phyloP scores from a whole-genome alignment of 2,797 vertebrate genomes.

The Pantherophis alleghaniensis region DNA sequence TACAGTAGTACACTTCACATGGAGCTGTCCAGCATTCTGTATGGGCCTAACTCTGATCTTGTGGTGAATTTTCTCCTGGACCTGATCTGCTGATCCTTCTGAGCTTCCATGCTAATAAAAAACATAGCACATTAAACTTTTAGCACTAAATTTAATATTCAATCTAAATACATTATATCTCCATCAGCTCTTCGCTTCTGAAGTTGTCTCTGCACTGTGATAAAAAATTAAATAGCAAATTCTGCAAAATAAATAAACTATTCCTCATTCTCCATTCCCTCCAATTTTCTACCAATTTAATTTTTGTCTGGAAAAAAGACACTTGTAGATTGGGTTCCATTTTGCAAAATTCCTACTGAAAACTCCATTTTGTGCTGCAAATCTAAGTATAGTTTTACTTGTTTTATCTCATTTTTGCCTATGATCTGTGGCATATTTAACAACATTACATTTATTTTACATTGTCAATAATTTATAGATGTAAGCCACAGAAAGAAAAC shows the following conservation, averaged over 20 bases:
- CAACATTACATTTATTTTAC: conserved; percentile 7
- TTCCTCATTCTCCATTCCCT: background rate
- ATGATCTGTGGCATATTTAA: conserved; percentile 17
- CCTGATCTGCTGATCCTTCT: background rate
- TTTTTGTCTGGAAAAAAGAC: background rate
- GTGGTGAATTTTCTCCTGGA: background rate
- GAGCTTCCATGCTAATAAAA: background rate
- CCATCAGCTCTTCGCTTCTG: background rate
- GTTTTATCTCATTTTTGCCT: background rate
- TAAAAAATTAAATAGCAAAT: background rate
- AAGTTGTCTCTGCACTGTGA: background rate
- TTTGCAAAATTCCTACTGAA: background rate
- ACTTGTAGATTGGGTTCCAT: background rate
- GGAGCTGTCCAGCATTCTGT: background rate
- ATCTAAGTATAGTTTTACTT: background rate
- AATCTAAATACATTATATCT: background rate
- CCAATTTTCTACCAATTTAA: background rate
- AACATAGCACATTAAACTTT: background rate
- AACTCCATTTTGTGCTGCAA: background rate
- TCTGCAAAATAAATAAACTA: background rate
- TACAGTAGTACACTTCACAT: background rate
- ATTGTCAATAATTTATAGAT: background rate
- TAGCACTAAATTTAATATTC: background rate
- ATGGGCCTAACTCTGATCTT: background rate
- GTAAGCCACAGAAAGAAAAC: background rate